Evolutionary conservation across 2,113 vertebrate genomes (phyloP), one percentile per base, ranked within the genome.

Genomic region (Rutilus rutilus): DNA sequence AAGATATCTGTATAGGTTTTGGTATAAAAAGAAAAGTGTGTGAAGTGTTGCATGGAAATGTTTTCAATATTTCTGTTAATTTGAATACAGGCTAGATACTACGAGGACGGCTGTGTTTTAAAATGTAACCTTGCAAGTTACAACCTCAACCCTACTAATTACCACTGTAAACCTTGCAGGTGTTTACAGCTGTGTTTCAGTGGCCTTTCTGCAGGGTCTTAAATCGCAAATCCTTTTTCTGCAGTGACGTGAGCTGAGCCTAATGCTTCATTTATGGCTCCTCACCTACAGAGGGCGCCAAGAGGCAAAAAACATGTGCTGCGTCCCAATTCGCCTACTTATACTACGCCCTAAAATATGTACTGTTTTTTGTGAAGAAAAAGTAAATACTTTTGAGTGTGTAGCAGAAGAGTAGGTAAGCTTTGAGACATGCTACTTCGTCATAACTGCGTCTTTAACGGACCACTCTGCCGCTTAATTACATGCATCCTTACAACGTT

Each of bases 221-320:
- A 33, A 78, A 54, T n/a, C 6, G 12, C 25, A 25, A 17, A 30
- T 59, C 1, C n/a, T 25, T 15, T 75, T 77, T 33, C 21, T 81
- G 47, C 85, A 17, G 84, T 80, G 15, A 64, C 39, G 21, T 80
- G 15, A 78, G 87, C 92, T 93, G 92, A 94, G 89, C 91, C 93
- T 93, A 90, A n/a, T 15, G 23, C 73, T 75, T 42, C 42, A 17
- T 50, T 75, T 93, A 89, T 45, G n/a, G 21, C 17, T 47, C n/a
- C 64, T 65, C 25, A 47, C 39, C 78, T 21, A 81, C 7, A 79
- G 36, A 79, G 57, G 21, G 33, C 36, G 12, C 42, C 57, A 45
- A 45, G 8, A 11, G 25, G 39, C 2, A 42, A 64, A 39, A 42
- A 62, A 80, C 8, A 21, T 21, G 52, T 57, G 52, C 52, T 54